Conservation (phyloP, 2,888 invertebrate species). For the Sarcophaga rosellei region DNA sequence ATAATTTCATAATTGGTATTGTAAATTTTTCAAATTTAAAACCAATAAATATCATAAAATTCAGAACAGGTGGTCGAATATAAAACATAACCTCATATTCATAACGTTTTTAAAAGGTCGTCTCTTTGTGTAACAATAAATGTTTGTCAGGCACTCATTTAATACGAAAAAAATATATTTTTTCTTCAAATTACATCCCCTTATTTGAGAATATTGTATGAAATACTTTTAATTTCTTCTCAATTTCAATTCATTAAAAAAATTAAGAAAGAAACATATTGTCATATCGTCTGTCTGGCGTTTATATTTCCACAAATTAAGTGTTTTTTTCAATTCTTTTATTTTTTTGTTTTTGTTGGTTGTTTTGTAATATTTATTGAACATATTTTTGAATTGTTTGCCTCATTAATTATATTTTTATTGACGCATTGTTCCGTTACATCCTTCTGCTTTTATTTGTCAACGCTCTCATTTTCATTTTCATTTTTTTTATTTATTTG, state of each 20-base stretch:
- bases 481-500: neutral
- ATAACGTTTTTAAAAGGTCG: slow-evolving; percentile 49
- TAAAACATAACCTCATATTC: neutral
- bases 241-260: neutral
- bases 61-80: slow-evolving; percentile 75
- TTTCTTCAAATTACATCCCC: slow-evolving; percentile 22
- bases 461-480: slow-evolving; percentile 6
- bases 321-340: neutral
- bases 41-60: slow-evolving; percentile 81
- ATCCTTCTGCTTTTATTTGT: neutral
- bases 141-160: slow-evolving; percentile 6
- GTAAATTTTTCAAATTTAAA: slow-evolving; percentile 51
- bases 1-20: slow-evolving; percentile 43
- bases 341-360: slow-evolving; percentile 9
- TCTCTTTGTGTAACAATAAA: slow-evolving; percentile 70
- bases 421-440: slow-evolving; percentile 47
- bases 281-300: neutral
- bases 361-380: slow-evolving; percentile 14
- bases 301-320: neutral
- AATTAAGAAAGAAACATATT: neutral
- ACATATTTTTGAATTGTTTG: slow-evolving; percentile 22
- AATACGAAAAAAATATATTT: neutral
- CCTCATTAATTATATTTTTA: slow-evolving; percentile 35
- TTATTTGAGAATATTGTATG: slow-evolving; percentile 16
- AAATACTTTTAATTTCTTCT: neutral